These are phyloP conservation scores for Phrynocephalus forsythii DNA, from an alignment of 2,797 vertebrate genomes.

Conservation along the genomic window DNA sequence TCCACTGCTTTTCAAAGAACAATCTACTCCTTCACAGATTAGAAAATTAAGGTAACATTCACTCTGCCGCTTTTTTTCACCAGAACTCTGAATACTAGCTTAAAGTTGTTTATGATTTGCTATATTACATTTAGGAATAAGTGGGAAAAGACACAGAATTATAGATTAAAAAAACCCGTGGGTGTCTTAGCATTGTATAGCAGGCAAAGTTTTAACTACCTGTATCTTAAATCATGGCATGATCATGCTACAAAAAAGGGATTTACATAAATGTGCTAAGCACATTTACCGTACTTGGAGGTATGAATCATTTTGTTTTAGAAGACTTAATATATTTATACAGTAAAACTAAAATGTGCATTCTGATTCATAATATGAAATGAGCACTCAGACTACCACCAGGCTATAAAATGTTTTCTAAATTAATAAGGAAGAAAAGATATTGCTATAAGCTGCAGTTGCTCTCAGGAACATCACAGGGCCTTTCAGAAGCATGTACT, in stretches of 20 bases:
- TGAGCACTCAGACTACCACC: too few species aligned
- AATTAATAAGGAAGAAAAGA: too few species aligned
- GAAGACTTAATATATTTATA: not conserved
- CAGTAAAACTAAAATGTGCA: not conserved
- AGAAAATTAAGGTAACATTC: constrained; percentile 80
- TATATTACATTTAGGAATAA: constrained; percentile 11
- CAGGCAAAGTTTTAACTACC: too few species aligned
- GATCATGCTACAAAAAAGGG: too few species aligned
- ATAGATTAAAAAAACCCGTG: not conserved
- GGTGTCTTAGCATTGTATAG: not conserved
- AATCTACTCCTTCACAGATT: constrained; percentile 78
- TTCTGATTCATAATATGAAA: too few species aligned
- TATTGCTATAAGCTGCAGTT: not conserved
- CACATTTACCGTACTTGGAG: too few species aligned
- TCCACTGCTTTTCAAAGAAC: constrained; percentile 74
- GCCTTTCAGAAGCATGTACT: not conserved
- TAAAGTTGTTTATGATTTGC: not conserved
- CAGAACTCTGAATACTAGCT: constrained; percentile 45
- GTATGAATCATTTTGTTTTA: not conserved
- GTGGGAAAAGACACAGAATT: too few species aligned
- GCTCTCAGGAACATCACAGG: not conserved
- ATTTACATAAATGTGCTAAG: too few species aligned
- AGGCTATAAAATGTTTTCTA: too few species aligned
- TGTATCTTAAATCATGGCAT: too few species aligned
- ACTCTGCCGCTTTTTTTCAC: constrained; percentile 57